Evolutionary conservation across 2,888 invertebrate species (phyloP).

Genomic region (Brenthis ino): DNA sequence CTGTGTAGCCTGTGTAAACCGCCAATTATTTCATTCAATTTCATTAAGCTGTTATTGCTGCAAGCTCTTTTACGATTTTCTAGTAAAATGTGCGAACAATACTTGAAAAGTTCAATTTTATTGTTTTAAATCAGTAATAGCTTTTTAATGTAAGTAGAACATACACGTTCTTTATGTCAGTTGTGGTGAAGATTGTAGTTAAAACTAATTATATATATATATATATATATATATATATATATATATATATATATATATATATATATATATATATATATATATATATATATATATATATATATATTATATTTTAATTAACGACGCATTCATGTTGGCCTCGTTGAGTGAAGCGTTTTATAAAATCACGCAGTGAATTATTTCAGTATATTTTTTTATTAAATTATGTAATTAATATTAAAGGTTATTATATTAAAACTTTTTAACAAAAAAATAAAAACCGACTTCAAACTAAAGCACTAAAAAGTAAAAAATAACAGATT

Average conservation of each 20-base stretch:
- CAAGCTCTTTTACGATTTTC: constrained; percentile 39
- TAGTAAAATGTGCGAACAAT: constrained; percentile 33
- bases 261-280: neutral
- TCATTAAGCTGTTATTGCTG: constrained; percentile 46
- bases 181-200: neutral
- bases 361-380: too few relatives aligned
- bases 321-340: too few relatives aligned
- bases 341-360: too few relatives aligned
- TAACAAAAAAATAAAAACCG: too few relatives aligned
- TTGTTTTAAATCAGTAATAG: constrained; percentile 18
- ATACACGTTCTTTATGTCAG: neutral
- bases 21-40: constrained; percentile 68
- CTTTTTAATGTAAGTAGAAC: neutral
- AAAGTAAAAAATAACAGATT: too few relatives aligned
- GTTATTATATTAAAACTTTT: too few relatives aligned
- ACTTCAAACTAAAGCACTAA: too few relatives aligned
- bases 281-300: neutral
- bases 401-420: too few relatives aligned
- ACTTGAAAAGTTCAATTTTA: constrained; percentile 27
- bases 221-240: neutral
- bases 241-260: neutral
- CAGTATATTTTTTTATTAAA: too few relatives aligned
- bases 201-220: neutral
- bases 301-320: too few relatives aligned
- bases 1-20: constrained; percentile 48